phyloP scores from a whole-genome alignment of 2,888 invertebrate species.

The Hydrotaea cyrtoneurina region DNA sequence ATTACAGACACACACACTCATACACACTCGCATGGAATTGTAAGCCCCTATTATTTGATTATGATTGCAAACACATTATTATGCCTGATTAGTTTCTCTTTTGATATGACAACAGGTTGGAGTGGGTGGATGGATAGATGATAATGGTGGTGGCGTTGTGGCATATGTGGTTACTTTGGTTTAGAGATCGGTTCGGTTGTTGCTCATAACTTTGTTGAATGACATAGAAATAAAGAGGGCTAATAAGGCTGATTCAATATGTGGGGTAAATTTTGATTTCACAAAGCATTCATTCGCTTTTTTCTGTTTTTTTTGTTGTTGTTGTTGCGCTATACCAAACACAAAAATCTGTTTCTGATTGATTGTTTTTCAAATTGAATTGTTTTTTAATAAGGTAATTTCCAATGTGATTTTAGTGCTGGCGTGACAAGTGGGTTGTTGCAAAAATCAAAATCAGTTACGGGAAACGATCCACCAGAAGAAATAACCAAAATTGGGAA shows the following conservation, averaged over 20 bases:
- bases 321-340: too few relatives aligned
- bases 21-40: neutral
- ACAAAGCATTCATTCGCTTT: slow-evolving; percentile 5
- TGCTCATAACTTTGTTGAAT: neutral
- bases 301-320: too few relatives aligned
- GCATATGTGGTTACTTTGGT: too few relatives aligned
- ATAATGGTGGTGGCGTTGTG: too few relatives aligned
- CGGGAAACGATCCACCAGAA: too few relatives aligned
- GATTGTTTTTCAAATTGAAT: slow-evolving; percentile 52
- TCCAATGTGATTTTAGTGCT: neutral
- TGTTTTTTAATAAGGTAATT: slow-evolving; percentile 9
- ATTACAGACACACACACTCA: neutral
- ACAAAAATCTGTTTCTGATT: slow-evolving; percentile 60
- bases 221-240: neutral
- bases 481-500: too few relatives aligned
- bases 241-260: too few relatives aligned
- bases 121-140: too few relatives aligned
- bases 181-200: too few relatives aligned
- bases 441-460: neutral
- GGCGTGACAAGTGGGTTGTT: slow-evolving; percentile 6
- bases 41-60: slow-evolving; percentile 40
- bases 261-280: neutral
- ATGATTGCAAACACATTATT: slow-evolving; percentile 22
- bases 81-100: slow-evolving; percentile 28
- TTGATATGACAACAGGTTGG: neutral